These are phyloP conservation scores for Ypsolopha sequella DNA, from an alignment of 2,888 invertebrate genomes.

Conservation along the genomic window DNA sequence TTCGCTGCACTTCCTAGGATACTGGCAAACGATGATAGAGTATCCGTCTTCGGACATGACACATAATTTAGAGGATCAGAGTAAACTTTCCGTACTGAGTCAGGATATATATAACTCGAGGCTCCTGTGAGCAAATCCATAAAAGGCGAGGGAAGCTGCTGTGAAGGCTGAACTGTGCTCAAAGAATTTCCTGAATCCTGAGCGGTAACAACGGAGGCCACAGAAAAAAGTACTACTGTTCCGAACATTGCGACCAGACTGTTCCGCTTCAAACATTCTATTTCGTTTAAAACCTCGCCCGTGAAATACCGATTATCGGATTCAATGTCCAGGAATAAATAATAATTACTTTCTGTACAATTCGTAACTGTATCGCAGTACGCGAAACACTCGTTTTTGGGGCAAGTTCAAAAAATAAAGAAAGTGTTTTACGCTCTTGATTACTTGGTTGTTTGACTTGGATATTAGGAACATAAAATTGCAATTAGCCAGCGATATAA, in stretches of 20 bases:
- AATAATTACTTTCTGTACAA: slow-evolving; percentile 37
- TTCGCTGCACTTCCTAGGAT: slow-evolving; percentile 56
- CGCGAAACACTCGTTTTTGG: slow-evolving; percentile 25
- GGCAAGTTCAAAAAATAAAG: slow-evolving; percentile 17
- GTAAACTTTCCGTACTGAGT: slow-evolving; percentile 47
- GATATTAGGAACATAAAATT: no score
- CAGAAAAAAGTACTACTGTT: slow-evolving; percentile 35
- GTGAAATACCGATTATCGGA: slow-evolving; percentile 53
- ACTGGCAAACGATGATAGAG: slow-evolving; percentile 49
- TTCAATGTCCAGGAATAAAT: slow-evolving; percentile 42
- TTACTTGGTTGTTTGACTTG: not conserved
- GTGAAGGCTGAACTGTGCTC: slow-evolving; percentile 35
- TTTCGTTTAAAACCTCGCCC: slow-evolving; percentile 56
- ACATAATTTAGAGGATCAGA: slow-evolving; percentile 32
- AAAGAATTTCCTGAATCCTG: slow-evolving; percentile 36
- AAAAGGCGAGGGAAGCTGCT: slow-evolving; percentile 36
- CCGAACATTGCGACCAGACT: slow-evolving; percentile 55
- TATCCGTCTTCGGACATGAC: slow-evolving; percentile 48
- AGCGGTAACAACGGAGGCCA: slow-evolving; percentile 29
- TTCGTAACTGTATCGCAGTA: slow-evolving; percentile 40
- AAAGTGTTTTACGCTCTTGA: slow-evolving; percentile 19
- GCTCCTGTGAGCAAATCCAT: slow-evolving; percentile 50
- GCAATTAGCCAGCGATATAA: no score
- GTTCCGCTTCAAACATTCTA: slow-evolving; percentile 41
- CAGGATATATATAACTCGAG: slow-evolving; percentile 38